Base-by-base conservation (phyloP, 2,797 vertebrate genomes). In the Sebastolobus alascanus region DNA sequence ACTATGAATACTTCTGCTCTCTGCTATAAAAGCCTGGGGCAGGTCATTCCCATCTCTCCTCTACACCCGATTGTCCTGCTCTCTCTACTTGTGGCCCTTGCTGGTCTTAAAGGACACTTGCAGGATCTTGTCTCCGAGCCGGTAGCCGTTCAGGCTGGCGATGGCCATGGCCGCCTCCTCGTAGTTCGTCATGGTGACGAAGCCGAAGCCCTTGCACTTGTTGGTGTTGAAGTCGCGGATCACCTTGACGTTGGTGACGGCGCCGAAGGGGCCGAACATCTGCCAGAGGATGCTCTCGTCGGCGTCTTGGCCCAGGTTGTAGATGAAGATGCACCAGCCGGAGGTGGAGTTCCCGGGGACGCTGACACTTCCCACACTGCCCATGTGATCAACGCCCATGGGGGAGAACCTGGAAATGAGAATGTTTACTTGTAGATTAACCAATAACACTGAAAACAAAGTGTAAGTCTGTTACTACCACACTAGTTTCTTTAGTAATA, bases 21-120 rank as follows among this genome's bases (percentile, higher is more conserved):
- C 79, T 79, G 72, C 61, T 63, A 82, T 75, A 82, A 90, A 91
- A 91, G 89, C 87, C 83, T 64, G 75, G 56, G 31, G 35, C 76
- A 65, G 52, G 67, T 73, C 27, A 20, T 35, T 79, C 82, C 73
- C 81, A 54, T 74, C 82, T 43, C 80, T 74, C 84, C 60, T 85
- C 75, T 79, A 84, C 81, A 74, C 85, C 80, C 2, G 33, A 76
- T 79, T 87, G 91, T 90, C 87, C 79, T 6, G 18, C 79, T 69
- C 52, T 37, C 63, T 96, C 96, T 99, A 99, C 96, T 99, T 99
- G 97, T 99, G 98, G 90, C 97, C 97, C 96, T 99, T 99, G 97
- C 96, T 99, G 93, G 98, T 99, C 96, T 99, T 99, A 95, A 99
- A 99, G 94, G 98, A 99, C 96, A 99, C 98, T 96, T 99, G 98